These are phyloP conservation scores for Zoanthus gigantus DNA, from an alignment of 92 coral and sea anemone species.

Conservation along the genomic window DNA sequence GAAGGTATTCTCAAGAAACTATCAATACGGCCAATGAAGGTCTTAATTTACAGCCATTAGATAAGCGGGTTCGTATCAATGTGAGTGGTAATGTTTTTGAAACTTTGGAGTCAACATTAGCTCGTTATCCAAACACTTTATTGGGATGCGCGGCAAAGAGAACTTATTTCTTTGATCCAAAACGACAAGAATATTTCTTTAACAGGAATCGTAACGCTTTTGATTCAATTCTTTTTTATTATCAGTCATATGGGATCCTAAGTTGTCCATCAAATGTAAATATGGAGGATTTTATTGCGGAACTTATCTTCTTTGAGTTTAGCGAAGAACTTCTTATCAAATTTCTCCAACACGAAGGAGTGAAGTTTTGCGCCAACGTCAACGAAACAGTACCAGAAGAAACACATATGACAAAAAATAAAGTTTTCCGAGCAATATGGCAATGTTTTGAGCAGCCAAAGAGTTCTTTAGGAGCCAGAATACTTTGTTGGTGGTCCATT, in stretches of 20 bases:
- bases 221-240: slow-evolving; percentile 92
- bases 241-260: slow-evolving; percentile 89
- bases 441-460: slow-evolving; percentile 86
- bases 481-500: slow-evolving; percentile 79
- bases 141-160: slow-evolving; percentile 82
- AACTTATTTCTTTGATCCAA: slow-evolving; percentile 72
- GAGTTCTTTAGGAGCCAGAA: slow-evolving; percentile 69
- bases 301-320: slow-evolving; percentile 82
- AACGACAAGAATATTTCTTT: slow-evolving; percentile 81
- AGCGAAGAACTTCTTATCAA: slow-evolving; percentile 73
- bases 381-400: slow-evolving; percentile 38
- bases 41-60: neutral
- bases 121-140: slow-evolving; percentile 85
- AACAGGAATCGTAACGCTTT: slow-evolving; percentile 91
- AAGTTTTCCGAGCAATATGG: slow-evolving; percentile 68
- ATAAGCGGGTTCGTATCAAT: slow-evolving; percentile 69
- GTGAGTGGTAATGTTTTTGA: slow-evolving; percentile 88
- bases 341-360: slow-evolving; percentile 78
- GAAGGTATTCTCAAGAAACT: slow-evolving; percentile 12
- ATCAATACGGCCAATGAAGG: neutral
- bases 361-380: slow-evolving; percentile 55
- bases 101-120: slow-evolving; percentile 85
- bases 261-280: slow-evolving; percentile 86
- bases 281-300: slow-evolving; percentile 83
- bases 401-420: slow-evolving; percentile 57